Base-by-base conservation (phyloP, 2,888 invertebrate species). In the Amiota minor region DNA sequence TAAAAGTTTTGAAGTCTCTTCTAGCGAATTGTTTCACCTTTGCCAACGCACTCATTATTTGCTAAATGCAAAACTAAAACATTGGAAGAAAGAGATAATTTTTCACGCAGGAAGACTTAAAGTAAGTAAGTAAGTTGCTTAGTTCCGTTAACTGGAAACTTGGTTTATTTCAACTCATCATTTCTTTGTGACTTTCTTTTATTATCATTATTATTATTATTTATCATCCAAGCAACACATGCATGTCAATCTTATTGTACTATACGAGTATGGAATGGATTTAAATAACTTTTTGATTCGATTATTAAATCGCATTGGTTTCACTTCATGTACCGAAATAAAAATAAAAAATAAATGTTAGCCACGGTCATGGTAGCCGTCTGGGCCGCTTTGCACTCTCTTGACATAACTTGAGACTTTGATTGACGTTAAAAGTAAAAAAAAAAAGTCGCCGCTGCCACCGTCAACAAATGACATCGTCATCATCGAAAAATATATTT, bases 311-410 rank as follows among this genome's bases (percentile, higher is more conserved):
- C 64, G 71, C 18, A 49, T 59, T 16, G 50, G 49, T 61, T 71
- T n/a, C 70, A 71, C 70, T 71, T 71, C 35, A 72, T 35, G 16
- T n/a, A 45, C 18, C 49, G 16, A 35, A 35, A 3, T 6, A 35
- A 35, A 1, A 35, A 2, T 23, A 35, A 35, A 2, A 62, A 62
- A 62, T n/a, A n/a, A n/a, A 14, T 23, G 67, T 68, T 68, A 68
- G 67, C 68, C 72, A 72, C 67, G 56, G 67, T 72, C 67, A 59
- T 72, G 53, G 72, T 59, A 20, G 59, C 10, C 12, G 16, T 59
- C 20, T 59, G 59, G 9, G 59, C 55, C 11, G 14, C 9, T 18
- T 53, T 12, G 4, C 8, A 16, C 20, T 59, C 18, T 59, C 20
- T 59, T 35, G 6, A 35, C 35, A 35, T 16, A 16, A 18, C 6